phyloP scores from a whole-genome alignment of 2,113 vertebrate species.

The Echinops telfairi region DNA sequence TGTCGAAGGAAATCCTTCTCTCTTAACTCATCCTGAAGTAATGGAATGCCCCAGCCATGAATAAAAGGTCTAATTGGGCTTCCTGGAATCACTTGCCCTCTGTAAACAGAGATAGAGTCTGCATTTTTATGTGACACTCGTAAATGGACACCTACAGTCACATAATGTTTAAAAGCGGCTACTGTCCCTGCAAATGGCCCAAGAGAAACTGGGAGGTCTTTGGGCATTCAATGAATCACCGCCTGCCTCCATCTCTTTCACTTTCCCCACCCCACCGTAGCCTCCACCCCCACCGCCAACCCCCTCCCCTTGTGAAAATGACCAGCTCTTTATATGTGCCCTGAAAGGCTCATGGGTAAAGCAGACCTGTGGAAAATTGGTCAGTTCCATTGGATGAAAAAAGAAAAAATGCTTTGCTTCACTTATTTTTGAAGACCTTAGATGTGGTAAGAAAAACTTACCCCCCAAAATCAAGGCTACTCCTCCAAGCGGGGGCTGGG shows the following conservation, averaged over 20 bases:
- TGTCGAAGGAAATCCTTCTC: background rate
- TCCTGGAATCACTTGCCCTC: background rate
- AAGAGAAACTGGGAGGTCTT: background rate
- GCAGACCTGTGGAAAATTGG: background rate
- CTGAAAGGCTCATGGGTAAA: background rate
- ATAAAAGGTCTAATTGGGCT: background rate
- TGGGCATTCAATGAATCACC: background rate
- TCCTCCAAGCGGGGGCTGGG: background rate
- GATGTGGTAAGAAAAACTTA: background rate
- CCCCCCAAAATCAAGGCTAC: background rate
- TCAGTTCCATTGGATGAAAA: background rate
- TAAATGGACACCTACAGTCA: background rate
- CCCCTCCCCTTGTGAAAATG: background rate
- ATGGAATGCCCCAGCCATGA: background rate
- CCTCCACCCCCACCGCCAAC: too few relatives aligned
- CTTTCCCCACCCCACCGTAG: background rate
- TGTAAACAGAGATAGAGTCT: background rate
- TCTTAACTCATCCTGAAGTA: background rate
- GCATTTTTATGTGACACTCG: background rate
- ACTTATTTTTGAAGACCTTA: background rate
- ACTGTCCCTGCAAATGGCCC: background rate
- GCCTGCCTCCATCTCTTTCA: background rate
- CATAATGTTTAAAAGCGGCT: background rate
- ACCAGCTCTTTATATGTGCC: background rate
- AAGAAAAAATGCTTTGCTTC: conserved; percentile 35